phyloP scores from a whole-genome alignment of 2,797 vertebrate genomes.

The Xerus rutilus region DNA sequence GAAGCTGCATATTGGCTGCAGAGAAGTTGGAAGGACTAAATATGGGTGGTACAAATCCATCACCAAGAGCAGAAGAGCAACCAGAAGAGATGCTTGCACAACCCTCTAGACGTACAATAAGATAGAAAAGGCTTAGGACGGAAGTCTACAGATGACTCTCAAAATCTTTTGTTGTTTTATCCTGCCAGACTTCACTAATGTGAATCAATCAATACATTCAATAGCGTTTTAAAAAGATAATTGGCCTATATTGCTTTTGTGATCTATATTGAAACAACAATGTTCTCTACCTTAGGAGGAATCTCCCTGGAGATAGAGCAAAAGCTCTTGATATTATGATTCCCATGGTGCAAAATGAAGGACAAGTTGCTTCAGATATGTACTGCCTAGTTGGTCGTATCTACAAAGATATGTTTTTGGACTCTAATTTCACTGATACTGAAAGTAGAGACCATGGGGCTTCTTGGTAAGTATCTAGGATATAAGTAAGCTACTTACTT shows the following conservation, averaged over 20 bases:
- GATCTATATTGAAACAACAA: neutral
- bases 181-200: constrained; percentile 4
- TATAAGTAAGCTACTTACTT: neutral
- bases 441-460: constrained; percentile 95
- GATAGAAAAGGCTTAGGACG: neutral
- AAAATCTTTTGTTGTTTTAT: constrained; percentile 11
- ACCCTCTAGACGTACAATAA: neutral
- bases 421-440: constrained; percentile 94
- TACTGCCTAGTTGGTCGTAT: constrained; percentile 98
- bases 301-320: constrained; percentile 94
- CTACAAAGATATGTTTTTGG: constrained; percentile 98
- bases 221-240: constrained; percentile 10
- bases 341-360: constrained; percentile 94
- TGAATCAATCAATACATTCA: constrained; percentile 25
- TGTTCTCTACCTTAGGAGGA: constrained; percentile 90
- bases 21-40: neutral
- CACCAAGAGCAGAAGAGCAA: neutral
- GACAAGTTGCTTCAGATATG: constrained; percentile 97
- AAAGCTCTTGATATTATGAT: constrained; percentile 98
- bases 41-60: neutral
- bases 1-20: neutral
- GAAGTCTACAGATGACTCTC: neutral
- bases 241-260: neutral
- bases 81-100: neutral
- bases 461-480: constrained; percentile 91